Evolutionary conservation across 2,888 invertebrate species (phyloP), one percentile per base, ranked within the genome.

Genomic region (Dasypolia templi): DNA sequence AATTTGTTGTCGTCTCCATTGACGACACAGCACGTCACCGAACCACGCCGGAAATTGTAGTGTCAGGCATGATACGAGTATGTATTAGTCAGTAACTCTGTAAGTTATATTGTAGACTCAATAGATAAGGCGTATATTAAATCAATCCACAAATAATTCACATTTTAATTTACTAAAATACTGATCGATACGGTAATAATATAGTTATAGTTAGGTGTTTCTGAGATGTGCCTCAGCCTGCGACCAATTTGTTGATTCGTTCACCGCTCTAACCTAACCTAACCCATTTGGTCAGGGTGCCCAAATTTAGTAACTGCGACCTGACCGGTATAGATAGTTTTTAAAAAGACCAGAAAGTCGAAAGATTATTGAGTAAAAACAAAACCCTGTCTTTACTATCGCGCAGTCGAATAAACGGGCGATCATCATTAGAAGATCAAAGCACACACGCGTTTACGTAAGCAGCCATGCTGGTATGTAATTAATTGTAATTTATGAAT

Each of bases 401-500:
- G 6, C 2, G 14, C 7, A 22, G 62, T 62, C 2, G 44, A 14
- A 7, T 42, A 19, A 19, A 42, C 19, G 39, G 39, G 61, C 12
- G 62, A 44, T 12, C 9, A 46, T 29, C 19, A 46, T 46, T 1
- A 46, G 4, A 44, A 62, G 12, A 29, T 46, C 2, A 22, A 29
- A 44, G 32, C n/a, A 22, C 29, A 44, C 29, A 44, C 12, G 49
- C 22, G 22, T 51, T 32, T n/a, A 44, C 19, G 14, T n/a, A 32
- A 26, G 32, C 53, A 55, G 22, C 26, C 12, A 55, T 55, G 42
- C 26, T 44, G 32, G 7, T 17, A 58, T 42, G 14, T 22, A 72
- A 72, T 46, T 72, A 73, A 73, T 72, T 73, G 19, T 73, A 73
- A 73, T 73, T 59, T 17, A 72, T 72, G 26, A 70, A n/a, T 35